These are phyloP conservation scores for Agrochola circellaris DNA, from an alignment of 2,888 invertebrate species.

Conservation along the genomic window DNA sequence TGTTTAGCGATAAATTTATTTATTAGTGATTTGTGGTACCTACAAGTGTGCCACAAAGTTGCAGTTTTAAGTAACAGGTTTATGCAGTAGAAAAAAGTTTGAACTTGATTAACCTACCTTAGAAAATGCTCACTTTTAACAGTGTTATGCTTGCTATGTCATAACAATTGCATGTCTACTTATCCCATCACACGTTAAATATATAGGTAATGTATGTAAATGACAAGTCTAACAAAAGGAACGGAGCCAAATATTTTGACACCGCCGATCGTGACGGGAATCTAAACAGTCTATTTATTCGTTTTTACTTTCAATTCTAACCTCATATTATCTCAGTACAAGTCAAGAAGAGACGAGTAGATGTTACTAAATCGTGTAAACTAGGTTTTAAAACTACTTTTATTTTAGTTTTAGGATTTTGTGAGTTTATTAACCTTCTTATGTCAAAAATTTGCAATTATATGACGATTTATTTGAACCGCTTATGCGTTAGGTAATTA, in stretches of 20 bases:
- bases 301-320: constrained; percentile 70
- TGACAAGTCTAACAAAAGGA: constrained; percentile 59
- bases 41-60: too few relatives aligned
- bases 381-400: constrained; percentile 8
- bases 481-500: neutral
- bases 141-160: constrained; percentile 7
- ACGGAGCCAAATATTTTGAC: constrained; percentile 70
- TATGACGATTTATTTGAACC: neutral
- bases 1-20: too few relatives aligned
- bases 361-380: constrained; percentile 36
- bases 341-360: constrained; percentile 9
- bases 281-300: constrained; percentile 60
- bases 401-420: constrained; percentile 3
- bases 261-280: constrained; percentile 68
- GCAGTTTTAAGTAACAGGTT: too few relatives aligned
- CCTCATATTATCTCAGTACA: constrained; percentile 40
- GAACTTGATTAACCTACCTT: too few relatives aligned
- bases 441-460: constrained; percentile 16
- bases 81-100: too few relatives aligned
- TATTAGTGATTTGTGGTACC: too few relatives aligned
- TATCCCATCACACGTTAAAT: constrained; percentile 17
- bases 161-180: constrained; percentile 18
- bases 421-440: neutral
- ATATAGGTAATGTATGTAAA: constrained; percentile 34
- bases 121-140: too few relatives aligned